Conservation (phyloP, 2,797 vertebrate genomes). For the Aplochiton taeniatus region DNA sequence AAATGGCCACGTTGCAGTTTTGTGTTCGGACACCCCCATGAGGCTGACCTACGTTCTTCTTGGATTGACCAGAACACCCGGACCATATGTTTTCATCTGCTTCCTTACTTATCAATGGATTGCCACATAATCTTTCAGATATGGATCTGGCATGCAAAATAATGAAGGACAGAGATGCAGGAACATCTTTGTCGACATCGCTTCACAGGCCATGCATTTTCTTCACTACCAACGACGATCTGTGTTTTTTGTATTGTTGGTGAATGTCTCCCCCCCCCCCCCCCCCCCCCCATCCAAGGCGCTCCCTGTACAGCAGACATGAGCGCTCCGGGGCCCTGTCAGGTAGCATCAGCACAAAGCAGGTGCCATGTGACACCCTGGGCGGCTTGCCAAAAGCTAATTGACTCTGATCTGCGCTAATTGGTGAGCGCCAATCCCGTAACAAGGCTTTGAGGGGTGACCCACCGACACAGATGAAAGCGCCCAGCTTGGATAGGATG, state of each 20-base stretch:
- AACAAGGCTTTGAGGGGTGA: constrained; percentile 85
- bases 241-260: not conserved
- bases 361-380: constrained; percentile 80
- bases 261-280: not conserved
- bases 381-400: constrained; percentile 81
- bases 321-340: constrained; percentile 77
- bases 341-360: constrained; percentile 79
- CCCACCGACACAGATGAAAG: constrained; percentile 87
- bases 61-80: no score
- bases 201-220: not conserved
- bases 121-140: no score
- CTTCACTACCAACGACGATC: not conserved
- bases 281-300: constrained; percentile 11
- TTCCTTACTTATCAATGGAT: no score
- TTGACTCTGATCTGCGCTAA: constrained; percentile 84
- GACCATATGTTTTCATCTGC: no score
- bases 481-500: constrained; percentile 73
- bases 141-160: no score
- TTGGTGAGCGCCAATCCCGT: constrained; percentile 83
- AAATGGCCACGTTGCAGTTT: not conserved
- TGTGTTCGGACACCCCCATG: no score
- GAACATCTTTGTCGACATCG: no score
- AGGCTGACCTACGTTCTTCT: no score
- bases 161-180: no score
- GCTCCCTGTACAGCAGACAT: constrained; percentile 55